These are phyloP conservation scores for Trypoxylus dichotomus DNA, from an alignment of 1,140 invertebrate genomes.

Conservation along the genomic window DNA sequence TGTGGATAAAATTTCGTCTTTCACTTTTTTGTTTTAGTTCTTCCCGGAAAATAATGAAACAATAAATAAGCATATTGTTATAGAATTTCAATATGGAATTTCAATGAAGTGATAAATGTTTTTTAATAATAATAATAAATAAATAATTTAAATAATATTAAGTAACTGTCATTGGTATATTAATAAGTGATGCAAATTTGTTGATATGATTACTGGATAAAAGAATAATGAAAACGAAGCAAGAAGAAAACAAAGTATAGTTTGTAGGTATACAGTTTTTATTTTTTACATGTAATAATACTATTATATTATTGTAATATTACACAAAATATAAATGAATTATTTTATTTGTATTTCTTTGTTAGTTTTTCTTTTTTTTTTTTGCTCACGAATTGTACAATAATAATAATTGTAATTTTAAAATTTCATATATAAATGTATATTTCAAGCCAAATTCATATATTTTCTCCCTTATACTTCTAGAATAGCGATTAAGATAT, in stretches of 20 bases:
- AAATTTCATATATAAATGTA: background rate
- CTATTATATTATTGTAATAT: conserved; percentile 12
- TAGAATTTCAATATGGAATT: background rate
- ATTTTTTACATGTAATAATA: conserved; percentile 23
- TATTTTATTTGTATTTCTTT: too few species aligned
- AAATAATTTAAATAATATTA: background rate
- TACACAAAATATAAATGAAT: conserved; percentile 1
- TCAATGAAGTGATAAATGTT: background rate
- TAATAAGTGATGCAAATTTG: background rate
- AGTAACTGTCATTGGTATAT: background rate
- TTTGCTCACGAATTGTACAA: background rate
- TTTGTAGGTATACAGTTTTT: conserved; percentile 5
- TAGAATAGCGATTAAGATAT: too few species aligned
- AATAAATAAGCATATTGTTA: background rate
- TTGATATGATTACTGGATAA: background rate
- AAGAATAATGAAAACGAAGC: background rate
- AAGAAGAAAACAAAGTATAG: background rate
- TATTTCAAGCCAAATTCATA: too few species aligned
- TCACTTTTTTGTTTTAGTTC: too few species aligned
- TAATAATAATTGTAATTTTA: background rate
- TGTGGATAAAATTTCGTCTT: too few species aligned
- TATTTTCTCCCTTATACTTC: too few species aligned
- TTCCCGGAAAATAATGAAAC: too few species aligned
- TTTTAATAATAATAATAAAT: background rate
- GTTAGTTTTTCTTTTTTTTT: too few species aligned